Evolutionary conservation across 2,888 invertebrate genomes (phyloP).

Genomic region (Alloscopus bannaensis): DNA sequence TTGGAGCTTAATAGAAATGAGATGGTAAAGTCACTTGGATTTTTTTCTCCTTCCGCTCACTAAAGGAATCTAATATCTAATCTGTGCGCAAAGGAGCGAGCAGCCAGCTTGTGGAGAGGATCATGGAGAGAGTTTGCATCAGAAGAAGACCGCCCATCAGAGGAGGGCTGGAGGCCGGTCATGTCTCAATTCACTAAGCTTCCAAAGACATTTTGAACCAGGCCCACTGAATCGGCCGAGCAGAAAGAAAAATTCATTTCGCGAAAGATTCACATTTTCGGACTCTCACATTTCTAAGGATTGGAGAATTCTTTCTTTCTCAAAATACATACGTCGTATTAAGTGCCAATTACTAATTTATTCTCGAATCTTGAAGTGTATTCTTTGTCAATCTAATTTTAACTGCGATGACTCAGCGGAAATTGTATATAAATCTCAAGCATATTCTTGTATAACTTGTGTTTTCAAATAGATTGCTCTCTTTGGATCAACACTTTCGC

Average conservation of each 20-base stretch:
- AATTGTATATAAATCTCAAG: too few species aligned
- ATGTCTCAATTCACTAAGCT: constrained; percentile 46
- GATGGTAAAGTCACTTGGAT: background rate
- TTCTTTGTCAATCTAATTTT: too few species aligned
- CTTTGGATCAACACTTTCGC: too few species aligned
- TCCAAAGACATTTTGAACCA: constrained; percentile 48
- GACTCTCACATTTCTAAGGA: too few species aligned
- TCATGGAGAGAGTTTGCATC: constrained; percentile 20
- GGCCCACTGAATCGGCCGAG: constrained; percentile 22
- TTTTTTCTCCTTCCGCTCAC: constrained; percentile 4
- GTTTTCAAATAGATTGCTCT: too few species aligned
- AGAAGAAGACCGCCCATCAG: constrained; percentile 55
- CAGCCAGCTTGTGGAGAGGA: background rate
- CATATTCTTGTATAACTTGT: too few species aligned
- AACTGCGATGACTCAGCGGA: too few species aligned
- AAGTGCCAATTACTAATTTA: too few species aligned
- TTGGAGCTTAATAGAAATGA: background rate
- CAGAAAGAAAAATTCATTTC: constrained; percentile 5
- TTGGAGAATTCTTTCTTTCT: too few species aligned
- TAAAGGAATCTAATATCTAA: constrained; percentile 24
- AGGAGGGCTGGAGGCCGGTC: constrained; percentile 59
- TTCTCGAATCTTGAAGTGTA: too few species aligned
- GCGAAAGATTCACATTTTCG: constrained; percentile 12
- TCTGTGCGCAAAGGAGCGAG: background rate
- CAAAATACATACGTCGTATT: background rate